Conservation (phyloP, 2,113 vertebrate species). For the Rhinichthys klamathensis region DNA sequence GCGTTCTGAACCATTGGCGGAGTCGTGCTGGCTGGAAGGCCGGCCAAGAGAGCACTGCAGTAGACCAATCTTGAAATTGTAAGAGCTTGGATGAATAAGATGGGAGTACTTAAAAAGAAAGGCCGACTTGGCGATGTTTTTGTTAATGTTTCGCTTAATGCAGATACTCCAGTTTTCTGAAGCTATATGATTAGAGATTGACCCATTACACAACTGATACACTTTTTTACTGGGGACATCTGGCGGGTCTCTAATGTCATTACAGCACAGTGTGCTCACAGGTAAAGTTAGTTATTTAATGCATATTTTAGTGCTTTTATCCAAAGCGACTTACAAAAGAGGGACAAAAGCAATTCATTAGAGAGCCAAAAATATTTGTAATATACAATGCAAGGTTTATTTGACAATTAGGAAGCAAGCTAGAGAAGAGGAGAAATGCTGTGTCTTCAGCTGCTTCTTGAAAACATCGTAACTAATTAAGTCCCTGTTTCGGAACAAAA, state of each 20-base stretch:
- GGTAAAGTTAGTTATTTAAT: background rate
- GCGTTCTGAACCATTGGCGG: background rate
- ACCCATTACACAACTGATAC: background rate
- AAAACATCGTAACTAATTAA: no score
- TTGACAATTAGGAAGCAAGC: no score
- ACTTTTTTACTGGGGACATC: background rate
- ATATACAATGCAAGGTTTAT: no score
- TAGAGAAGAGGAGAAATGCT: no score
- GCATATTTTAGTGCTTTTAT: no score
- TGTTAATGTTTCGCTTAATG: background rate
- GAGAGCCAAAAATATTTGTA: no score
- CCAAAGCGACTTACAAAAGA: no score
- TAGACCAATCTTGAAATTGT: background rate
- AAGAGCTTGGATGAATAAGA: background rate
- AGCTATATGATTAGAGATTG: background rate
- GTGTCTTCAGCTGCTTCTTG: no score
- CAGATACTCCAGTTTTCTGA: background rate
- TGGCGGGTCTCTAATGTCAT: background rate
- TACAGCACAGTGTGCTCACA: background rate
- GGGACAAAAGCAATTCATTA: no score
- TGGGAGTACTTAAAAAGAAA: background rate
- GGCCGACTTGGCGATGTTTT: background rate
- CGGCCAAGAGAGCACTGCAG: constrained; percentile 14
- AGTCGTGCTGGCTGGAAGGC: background rate
- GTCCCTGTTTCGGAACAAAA: no score